Evolutionary conservation across 2,113 vertebrate species (phyloP).

Genomic region (Ictalurus furcatus): DNA sequence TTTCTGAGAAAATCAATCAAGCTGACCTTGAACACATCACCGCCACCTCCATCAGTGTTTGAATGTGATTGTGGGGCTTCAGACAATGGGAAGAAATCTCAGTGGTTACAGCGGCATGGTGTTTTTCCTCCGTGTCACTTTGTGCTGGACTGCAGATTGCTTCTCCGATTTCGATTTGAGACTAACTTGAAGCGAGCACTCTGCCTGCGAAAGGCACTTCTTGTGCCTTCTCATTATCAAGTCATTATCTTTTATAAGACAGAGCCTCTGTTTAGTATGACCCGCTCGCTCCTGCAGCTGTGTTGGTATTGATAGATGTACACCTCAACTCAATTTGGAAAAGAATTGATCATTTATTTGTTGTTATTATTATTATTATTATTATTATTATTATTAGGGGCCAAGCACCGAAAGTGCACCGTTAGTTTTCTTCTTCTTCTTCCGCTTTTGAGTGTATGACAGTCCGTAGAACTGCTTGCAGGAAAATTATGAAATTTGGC

Average conservation of each 20-base stretch:
- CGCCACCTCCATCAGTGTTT: not conserved
- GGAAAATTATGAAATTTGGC: no score
- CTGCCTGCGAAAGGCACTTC: not conserved
- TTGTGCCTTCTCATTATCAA: not conserved
- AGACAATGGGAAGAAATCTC: not conserved
- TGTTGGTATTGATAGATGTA: not conserved
- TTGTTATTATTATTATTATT: not conserved
- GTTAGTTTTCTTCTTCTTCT: no score
- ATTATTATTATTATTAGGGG: not conserved
- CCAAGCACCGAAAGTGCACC: no score
- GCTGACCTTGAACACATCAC: not conserved
- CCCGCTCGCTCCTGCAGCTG: not conserved
- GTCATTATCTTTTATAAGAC: slow-evolving; percentile 15
- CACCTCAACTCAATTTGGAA: not conserved
- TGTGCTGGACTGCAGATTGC: not conserved
- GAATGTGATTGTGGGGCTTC: not conserved
- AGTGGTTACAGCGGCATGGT: not conserved
- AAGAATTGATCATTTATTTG: not conserved
- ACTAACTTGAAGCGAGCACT: not conserved
- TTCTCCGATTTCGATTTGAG: not conserved
- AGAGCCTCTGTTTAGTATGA: not conserved
- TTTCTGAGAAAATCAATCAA: not conserved
- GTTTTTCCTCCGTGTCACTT: not conserved
- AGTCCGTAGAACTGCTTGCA: no score
- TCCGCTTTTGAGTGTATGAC: no score